Percentiles rank a stretch among this genome's conserved stretches.
These are phyloP conservation scores for Maconellicoccus hirsutus DNA, from an alignment of 1,140 invertebrate genomes.

Conservation along the genomic window DNA sequence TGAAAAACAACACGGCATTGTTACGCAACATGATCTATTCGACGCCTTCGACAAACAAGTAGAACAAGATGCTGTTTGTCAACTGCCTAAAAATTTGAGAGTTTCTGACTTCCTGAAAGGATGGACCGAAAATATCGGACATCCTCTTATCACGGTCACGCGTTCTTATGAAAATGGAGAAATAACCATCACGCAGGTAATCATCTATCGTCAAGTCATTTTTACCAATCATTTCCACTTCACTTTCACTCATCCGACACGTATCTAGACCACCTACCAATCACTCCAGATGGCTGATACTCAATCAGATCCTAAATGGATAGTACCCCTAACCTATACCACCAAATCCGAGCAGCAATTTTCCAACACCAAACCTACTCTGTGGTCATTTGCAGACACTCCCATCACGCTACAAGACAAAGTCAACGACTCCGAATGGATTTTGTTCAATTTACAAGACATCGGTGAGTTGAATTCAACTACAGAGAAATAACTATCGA, in stretches of 20 bases:
- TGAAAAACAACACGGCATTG: background rate
- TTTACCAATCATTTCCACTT: too few species aligned
- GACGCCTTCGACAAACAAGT: background rate
- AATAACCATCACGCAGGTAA: background rate
- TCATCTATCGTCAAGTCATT: too few species aligned
- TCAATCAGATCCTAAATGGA: background rate
- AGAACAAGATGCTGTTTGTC: background rate
- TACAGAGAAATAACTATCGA: background rate
- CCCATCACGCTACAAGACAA: conserved; percentile 33
- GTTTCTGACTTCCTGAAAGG: conserved; percentile 43
- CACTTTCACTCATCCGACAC: too few species aligned
- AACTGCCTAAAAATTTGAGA: background rate
- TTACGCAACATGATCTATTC: background rate
- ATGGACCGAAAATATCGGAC: conserved; percentile 63
- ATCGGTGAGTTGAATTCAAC: conserved; percentile 42
- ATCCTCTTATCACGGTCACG: conserved; percentile 50
- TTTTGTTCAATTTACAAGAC: conserved; percentile 65
- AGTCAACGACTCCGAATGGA: conserved; percentile 48
- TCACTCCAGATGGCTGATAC: conserved; percentile 27
- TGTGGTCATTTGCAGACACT: conserved; percentile 27
- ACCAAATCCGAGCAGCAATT: background rate
- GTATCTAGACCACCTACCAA: conserved; percentile 32
- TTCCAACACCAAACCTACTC: background rate
- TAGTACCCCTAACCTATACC: conserved; percentile 15
- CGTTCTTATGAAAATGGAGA: background rate